Conservation (phyloP, 2,888 invertebrate species). For the Bugula neritina region DNA sequence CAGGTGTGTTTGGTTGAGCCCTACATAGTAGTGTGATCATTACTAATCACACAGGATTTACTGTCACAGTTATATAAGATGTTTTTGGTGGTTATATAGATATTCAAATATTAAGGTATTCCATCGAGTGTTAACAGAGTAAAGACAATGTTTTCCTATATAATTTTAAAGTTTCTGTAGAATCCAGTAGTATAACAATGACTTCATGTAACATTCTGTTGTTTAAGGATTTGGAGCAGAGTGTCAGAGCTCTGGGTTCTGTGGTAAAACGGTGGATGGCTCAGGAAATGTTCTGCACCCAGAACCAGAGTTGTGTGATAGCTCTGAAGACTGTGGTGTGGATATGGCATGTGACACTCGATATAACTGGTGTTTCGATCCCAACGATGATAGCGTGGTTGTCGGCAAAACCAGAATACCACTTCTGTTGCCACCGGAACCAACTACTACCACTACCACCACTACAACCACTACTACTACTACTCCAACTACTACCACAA, state of each 20-base stretch:
- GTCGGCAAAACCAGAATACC: not conserved
- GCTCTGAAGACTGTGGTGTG: not conserved
- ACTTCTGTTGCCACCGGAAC: not conserved
- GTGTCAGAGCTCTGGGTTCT: not conserved
- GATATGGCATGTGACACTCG: not conserved
- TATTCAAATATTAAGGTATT: too few species aligned
- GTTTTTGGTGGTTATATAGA: too few species aligned
- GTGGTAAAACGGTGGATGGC: not conserved
- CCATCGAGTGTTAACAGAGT: too few species aligned
- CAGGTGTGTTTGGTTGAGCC: too few species aligned
- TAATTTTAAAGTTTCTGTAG: too few species aligned
- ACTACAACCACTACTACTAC: not conserved
- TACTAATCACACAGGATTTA: too few species aligned
- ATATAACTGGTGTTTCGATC: not conserved
- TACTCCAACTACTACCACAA: not conserved
- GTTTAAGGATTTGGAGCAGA: not conserved
- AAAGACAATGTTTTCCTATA: too few species aligned
- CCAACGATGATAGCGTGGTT: not conserved
- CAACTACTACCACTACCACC: not conserved
- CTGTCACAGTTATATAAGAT: too few species aligned
- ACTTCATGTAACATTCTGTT: too few species aligned
- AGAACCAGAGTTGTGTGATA: not conserved
- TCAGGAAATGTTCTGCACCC: not conserved
- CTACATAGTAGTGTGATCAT: too few species aligned
- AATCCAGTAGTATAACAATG: too few species aligned